Percentiles rank a stretch among this genome's conserved stretches.
Evolutionary conservation across 2,888 invertebrate species (phyloP).

Genomic region (Phrixothrix hirtus): DNA sequence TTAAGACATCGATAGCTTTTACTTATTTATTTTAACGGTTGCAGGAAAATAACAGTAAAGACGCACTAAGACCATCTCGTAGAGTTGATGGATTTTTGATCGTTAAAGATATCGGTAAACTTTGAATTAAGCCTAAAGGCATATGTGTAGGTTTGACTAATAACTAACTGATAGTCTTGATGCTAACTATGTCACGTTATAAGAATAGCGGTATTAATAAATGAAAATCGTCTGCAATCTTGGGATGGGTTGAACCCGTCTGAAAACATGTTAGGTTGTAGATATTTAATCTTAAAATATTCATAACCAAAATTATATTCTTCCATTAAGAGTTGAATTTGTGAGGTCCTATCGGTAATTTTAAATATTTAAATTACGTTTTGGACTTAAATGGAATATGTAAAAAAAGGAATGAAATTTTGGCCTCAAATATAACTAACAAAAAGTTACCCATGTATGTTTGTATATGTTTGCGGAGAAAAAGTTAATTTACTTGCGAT

Average conservation of each 20-base stretch:
- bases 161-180: slow-evolving; percentile 34
- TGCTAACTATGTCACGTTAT: slow-evolving; percentile 35
- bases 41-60: slow-evolving; percentile 8
- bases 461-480: too few species aligned
- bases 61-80: slow-evolving; percentile 19
- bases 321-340: slow-evolving; percentile 1
- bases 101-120: slow-evolving; percentile 24
- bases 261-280: slow-evolving; percentile 3
- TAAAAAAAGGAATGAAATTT: neutral
- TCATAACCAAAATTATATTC: slow-evolving; percentile 1
- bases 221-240: slow-evolving; percentile 23
- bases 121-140: slow-evolving; percentile 22
- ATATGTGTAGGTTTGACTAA: slow-evolving; percentile 28
- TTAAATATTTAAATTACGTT: neutral
- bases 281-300: slow-evolving; percentile 8
- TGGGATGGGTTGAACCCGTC: slow-evolving; percentile 7
- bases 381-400: neutral
- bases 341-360: too few species aligned
- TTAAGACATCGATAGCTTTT: too few species aligned
- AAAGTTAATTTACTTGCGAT: too few species aligned
- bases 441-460: too few species aligned
- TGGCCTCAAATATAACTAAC: too few species aligned
- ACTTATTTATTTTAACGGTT: too few species aligned
- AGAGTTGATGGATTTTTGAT: slow-evolving; percentile 25
- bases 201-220: slow-evolving; percentile 34